These are phyloP conservation scores for Limnodromus scolopaceus DNA, from an alignment of 2,797 vertebrate genomes.

Conservation along the genomic window DNA sequence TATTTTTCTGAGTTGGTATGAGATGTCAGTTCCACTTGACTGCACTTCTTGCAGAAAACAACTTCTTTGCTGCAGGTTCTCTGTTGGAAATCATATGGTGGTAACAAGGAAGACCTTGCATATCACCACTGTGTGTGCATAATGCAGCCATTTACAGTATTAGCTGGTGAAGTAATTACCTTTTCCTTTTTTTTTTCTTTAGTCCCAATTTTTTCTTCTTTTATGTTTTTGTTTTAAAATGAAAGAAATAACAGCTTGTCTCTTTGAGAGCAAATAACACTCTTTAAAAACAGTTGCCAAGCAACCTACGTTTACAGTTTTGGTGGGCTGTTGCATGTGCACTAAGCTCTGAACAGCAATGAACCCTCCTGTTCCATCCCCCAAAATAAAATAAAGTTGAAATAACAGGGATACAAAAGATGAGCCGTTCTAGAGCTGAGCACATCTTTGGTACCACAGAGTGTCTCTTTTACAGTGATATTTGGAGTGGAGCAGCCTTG, in stretches of 20 bases:
- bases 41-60: neutral
- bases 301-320: slow-evolving; percentile 77
- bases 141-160: slow-evolving; percentile 9
- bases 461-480: neutral
- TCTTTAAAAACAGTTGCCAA: slow-evolving; percentile 80
- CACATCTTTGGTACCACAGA: neutral
- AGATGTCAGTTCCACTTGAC: slow-evolving; percentile 18
- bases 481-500: neutral
- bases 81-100: neutral
- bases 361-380: slow-evolving; percentile 20
- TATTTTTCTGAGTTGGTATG: slow-evolving; percentile 4
- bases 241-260: slow-evolving; percentile 71
- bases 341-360: slow-evolving; percentile 56
- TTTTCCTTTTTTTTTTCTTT: neutral
- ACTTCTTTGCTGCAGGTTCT: neutral
- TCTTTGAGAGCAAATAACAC: slow-evolving; percentile 76
- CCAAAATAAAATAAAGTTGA: slow-evolving; percentile 19
- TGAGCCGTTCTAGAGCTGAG: neutral
- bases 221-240: slow-evolving; percentile 75
- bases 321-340: slow-evolving; percentile 71
- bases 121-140: neutral
- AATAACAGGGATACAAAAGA: neutral
- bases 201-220: neutral
- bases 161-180: slow-evolving; percentile 9
- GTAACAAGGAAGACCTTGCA: neutral